phyloP scores from a whole-genome alignment of 2,888 invertebrate species.

The Scaptomyza reducta region DNA sequence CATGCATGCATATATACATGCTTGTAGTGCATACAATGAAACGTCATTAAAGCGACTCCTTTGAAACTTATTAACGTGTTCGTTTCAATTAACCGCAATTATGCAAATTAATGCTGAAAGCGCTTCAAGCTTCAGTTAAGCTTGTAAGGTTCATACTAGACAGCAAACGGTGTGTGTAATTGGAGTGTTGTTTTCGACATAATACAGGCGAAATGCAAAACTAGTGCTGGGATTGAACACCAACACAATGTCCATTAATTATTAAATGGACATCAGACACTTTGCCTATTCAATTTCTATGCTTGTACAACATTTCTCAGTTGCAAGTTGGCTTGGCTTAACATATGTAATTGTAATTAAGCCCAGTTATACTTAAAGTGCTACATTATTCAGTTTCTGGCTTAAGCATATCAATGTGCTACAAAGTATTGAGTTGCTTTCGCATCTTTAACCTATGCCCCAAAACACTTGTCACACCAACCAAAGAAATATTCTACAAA shows the following conservation, averaged over 20 bases:
- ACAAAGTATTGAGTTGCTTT: too few species aligned
- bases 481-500: background rate
- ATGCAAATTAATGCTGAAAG: conserved; percentile 45
- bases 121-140: conserved; percentile 13
- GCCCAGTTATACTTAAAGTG: background rate
- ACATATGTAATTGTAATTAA: background rate
- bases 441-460: too few species aligned
- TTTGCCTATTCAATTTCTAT: background rate
- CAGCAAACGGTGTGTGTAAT: conserved; percentile 1
- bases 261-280: background rate
- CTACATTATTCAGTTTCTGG: background rate
- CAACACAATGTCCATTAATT: background rate
- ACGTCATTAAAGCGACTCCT: conserved; percentile 7
- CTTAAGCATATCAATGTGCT: background rate
- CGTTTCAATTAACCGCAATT: conserved; percentile 61
- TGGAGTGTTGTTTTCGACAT: background rate
- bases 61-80: conserved; percentile 46
- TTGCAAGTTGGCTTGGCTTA: background rate
- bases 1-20: background rate
- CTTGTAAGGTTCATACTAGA: conserved; percentile 16
- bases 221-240: background rate
- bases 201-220: background rate
- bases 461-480: too few species aligned
- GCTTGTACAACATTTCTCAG: background rate
- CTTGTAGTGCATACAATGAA: conserved; percentile 6